phyloP scores from a whole-genome alignment of 2,113 vertebrate genomes.

The Oncorhynchus masou region DNA sequence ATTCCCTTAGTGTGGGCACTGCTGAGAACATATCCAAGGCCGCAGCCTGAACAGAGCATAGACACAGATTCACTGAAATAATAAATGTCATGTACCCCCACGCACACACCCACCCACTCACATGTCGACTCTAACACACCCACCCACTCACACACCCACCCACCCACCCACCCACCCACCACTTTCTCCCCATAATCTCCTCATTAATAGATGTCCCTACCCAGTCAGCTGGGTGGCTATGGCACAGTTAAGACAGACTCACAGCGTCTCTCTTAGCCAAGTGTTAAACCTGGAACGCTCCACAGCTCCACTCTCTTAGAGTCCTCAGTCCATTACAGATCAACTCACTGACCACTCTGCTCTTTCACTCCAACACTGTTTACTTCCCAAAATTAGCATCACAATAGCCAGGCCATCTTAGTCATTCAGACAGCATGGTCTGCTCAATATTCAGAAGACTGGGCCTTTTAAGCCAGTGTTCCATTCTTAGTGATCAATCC shows the following conservation, averaged over 20 bases:
- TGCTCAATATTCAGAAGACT: constrained; percentile 18
- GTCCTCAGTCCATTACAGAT: constrained; percentile 12
- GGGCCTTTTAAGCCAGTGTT: constrained; percentile 24
- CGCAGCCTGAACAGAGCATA: constrained; percentile 30
- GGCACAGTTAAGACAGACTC: not conserved
- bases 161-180: not conserved
- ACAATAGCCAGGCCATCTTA: constrained; percentile 23
- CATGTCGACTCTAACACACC: not conserved
- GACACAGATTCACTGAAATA: constrained; percentile 32
- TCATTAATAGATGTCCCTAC: not conserved
- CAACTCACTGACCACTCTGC: not conserved
- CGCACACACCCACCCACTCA: not conserved
- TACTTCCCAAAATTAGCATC: constrained; percentile 39
- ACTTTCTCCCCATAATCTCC: not conserved
- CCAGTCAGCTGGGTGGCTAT: not conserved
- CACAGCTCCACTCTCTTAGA: constrained; percentile 6
- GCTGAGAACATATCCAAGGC: constrained; percentile 46
- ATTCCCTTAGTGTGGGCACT: constrained; percentile 41
- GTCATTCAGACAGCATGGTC: constrained; percentile 6
- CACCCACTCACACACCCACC: not conserved
- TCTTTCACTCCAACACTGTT: constrained; percentile 27
- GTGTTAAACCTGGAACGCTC: not conserved
- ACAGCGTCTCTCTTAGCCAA: not conserved
- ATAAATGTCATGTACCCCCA: constrained; percentile 13
- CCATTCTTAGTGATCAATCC: constrained; percentile 21